These are phyloP conservation scores for Hyalella azteca DNA, from an alignment of 2,888 invertebrate species.

Conservation along the genomic window DNA sequence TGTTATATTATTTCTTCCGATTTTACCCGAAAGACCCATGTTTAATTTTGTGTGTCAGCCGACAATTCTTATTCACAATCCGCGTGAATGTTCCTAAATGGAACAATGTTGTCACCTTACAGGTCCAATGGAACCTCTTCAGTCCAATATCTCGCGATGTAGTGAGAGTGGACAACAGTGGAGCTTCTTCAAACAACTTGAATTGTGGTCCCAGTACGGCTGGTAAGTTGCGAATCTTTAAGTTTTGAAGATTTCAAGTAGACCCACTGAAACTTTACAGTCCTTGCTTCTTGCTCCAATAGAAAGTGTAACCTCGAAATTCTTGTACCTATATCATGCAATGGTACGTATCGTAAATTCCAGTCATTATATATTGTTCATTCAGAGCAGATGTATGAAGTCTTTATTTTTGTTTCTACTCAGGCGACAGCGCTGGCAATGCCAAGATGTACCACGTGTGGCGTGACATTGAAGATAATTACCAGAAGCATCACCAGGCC, in stretches of 20 bases:
- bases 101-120: slow-evolving; percentile 43
- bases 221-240: background rate
- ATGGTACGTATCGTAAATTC: too few species aligned
- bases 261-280: background rate
- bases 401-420: too few species aligned
- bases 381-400: too few species aligned
- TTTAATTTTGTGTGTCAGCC: too few species aligned
- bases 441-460: slow-evolving; percentile 71
- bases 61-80: too few species aligned
- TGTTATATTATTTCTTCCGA: background rate
- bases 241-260: background rate
- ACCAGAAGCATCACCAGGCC: slow-evolving; percentile 61
- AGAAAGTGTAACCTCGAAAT: background rate
- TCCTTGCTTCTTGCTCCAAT: background rate
- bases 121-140: slow-evolving; percentile 82
- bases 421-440: background rate
- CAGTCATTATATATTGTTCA: too few species aligned
- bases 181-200: slow-evolving; percentile 60
- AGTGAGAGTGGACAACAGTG: slow-evolving; percentile 63
- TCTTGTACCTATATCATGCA: too few species aligned
- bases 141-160: slow-evolving; percentile 64
- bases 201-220: background rate
- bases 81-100: too few species aligned
- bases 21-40: too few species aligned
- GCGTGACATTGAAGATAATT: slow-evolving; percentile 79